phyloP scores from a whole-genome alignment of 1,140 invertebrate species.

The Zaprionus ghesquierei region DNA sequence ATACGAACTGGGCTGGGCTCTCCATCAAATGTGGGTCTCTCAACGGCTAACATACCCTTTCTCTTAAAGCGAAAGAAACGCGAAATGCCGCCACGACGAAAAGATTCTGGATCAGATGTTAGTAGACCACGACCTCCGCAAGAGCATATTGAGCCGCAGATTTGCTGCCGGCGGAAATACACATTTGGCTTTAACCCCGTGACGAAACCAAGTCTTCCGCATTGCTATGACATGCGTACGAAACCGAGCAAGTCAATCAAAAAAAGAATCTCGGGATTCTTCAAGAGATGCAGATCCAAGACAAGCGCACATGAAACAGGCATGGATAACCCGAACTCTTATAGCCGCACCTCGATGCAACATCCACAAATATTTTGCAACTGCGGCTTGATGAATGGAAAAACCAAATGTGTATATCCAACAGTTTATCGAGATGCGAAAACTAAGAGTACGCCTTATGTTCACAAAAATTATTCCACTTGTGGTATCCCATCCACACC shows the following conservation, averaged over 20 bases:
- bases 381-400: background rate
- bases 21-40: background rate
- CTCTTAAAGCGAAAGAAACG: no score
- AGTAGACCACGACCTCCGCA: no score
- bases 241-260: background rate
- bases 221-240: background rate
- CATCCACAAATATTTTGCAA: background rate
- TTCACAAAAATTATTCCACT: background rate
- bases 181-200: background rate
- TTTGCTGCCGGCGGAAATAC: background rate
- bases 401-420: conserved; percentile 14
- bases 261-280: conserved; percentile 24
- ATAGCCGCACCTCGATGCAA: no score
- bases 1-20: background rate
- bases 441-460: background rate
- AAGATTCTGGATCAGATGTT: no score
- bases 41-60: no score
- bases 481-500: background rate
- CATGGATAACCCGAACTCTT: no score
- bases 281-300: conserved; percentile 14
- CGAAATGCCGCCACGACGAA: no score
- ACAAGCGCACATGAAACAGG: no score
- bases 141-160: no score
- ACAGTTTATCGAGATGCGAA: conserved; percentile 5
- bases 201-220: background rate